Conservation (phyloP, 2,113 vertebrate species). For the Poeciliopsis turrubarensis region DNA sequence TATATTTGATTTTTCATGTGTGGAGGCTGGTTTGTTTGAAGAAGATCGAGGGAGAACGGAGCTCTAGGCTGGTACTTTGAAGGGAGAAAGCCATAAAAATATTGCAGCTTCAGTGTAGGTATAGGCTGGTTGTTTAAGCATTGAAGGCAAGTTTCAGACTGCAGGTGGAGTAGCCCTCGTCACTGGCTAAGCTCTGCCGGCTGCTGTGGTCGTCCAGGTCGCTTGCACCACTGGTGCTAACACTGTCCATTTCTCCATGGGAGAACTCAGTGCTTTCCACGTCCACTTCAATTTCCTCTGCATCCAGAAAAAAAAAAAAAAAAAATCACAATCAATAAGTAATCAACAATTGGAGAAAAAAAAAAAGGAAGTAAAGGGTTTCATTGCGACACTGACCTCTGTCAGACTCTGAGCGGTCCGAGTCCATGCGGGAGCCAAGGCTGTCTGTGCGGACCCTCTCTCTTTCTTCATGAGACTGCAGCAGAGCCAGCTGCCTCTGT, state of each 20-base stretch:
- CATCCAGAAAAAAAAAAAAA: slow-evolving; percentile 33
- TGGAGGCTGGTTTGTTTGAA: slow-evolving; percentile 58
- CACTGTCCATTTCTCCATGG: slow-evolving; percentile 96
- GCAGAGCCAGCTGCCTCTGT: slow-evolving; percentile 91
- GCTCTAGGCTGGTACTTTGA: slow-evolving; percentile 66
- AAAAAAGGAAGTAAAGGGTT: background rate
- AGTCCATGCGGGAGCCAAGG: slow-evolving; percentile 88
- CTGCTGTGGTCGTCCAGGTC: slow-evolving; percentile 98
- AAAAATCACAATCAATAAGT: background rate
- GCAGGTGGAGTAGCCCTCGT: slow-evolving; percentile 96
- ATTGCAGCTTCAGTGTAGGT: slow-evolving; percentile 55
- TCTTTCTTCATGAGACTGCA: slow-evolving; percentile 85
- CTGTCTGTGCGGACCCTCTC: slow-evolving; percentile 90
- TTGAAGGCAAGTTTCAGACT: slow-evolving; percentile 92
- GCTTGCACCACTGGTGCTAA: slow-evolving; percentile 92
- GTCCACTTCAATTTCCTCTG: slow-evolving; percentile 97
- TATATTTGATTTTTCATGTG: slow-evolving; percentile 36
- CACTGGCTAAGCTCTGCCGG: slow-evolving; percentile 92
- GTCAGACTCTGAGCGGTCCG: slow-evolving; percentile 93
- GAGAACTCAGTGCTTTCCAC: slow-evolving; percentile 98
- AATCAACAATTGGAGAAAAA: background rate
- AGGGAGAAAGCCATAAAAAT: slow-evolving; percentile 56
- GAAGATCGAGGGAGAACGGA: slow-evolving; percentile 38
- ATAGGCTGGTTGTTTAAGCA: slow-evolving; percentile 84
- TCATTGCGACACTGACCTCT: slow-evolving; percentile 80